Evolutionary conservation across 2,797 vertebrate species (phyloP), one percentile per base, ranked within the genome.

Genomic region (Odontamblyopus lacepedii): DNA sequence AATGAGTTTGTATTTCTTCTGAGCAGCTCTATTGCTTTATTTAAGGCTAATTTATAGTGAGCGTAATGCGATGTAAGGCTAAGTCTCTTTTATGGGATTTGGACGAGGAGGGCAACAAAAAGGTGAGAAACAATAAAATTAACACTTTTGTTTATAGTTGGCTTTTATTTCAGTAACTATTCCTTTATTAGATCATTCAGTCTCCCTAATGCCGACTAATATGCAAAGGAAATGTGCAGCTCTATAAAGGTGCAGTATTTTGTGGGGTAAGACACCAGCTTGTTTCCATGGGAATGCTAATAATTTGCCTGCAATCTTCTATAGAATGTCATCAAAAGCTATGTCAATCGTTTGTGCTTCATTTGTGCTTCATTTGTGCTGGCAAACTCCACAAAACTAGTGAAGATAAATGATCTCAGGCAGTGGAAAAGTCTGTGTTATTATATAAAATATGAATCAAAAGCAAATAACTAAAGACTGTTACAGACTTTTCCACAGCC

Each of bases 1-100:
- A 61, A 73, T 73, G 0, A 41, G 19, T 73, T 72, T 74, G 60
- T 29, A 63, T 27, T 71, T 41, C 9, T 48, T 48, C 16, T 72
- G 35, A 41, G 73, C 41, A 41, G 63, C 50, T 53, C 8, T 56
- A 35, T 79, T 62, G 48, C 2, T 44, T 15, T n/a, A 67, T 50
- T 55, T 41, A 15, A 32, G 51, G n/a, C 5, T 32, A 66, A 51
- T 66, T 27, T 67, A 35, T 53, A 23, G 4, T 18, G 16, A 5
- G 26, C 18, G 13, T 8, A 56, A 35, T 67, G 26, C 4, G 16
- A 48, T 29, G 19, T 65, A 29, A 65, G 9, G 9, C 16, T 26
- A 48, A 23, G 1, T 48, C n/a, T 48, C 6, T 12, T 55, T 29
- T 67, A 29, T 51, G 44, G 16, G 8, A 30, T 13, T 19, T 67